Percentiles rank a stretch among this genome's conserved stretches.
These are phyloP conservation scores for Colletes collaris DNA, from an alignment of 2,888 invertebrate species.

Conservation along the genomic window DNA sequence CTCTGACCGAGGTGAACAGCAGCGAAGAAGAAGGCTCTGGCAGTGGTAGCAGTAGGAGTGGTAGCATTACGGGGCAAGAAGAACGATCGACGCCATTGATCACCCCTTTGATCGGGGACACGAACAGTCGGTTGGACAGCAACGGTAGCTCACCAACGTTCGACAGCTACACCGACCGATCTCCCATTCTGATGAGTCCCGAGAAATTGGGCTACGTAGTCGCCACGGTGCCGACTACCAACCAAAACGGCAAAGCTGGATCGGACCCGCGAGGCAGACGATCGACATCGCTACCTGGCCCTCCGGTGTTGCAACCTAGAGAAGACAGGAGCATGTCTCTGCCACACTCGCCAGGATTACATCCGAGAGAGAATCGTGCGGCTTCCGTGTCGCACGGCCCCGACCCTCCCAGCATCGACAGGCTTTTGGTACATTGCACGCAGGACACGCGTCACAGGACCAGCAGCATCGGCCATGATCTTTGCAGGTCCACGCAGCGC, in stretches of 20 bases:
- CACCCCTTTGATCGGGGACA: slow-evolving; percentile 79
- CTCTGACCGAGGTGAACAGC: slow-evolving; percentile 77
- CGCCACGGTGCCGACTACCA: slow-evolving; percentile 66
- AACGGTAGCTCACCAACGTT: slow-evolving; percentile 77
- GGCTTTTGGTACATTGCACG: slow-evolving; percentile 49
- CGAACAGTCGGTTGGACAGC: slow-evolving; percentile 76
- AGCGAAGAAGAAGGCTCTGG: slow-evolving; percentile 78
- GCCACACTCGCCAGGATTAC: slow-evolving; percentile 77
- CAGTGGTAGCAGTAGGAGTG: slow-evolving; percentile 77
- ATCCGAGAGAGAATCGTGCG: slow-evolving; percentile 72
- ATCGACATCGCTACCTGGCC: slow-evolving; percentile 78
- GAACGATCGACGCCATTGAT: slow-evolving; percentile 79
- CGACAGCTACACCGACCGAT: slow-evolving; percentile 77
- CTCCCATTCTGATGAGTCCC: slow-evolving; percentile 78
- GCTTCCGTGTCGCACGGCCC: slow-evolving; percentile 65
- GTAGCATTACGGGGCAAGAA: slow-evolving; percentile 80
- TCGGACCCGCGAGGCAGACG: slow-evolving; percentile 78
- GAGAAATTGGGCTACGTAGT: slow-evolving; percentile 76
- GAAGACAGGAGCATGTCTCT: slow-evolving; percentile 80
- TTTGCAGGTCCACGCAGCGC: slow-evolving; percentile 55
- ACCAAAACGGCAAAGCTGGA: slow-evolving; percentile 53
- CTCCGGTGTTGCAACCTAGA: slow-evolving; percentile 72
- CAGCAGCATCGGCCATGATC: slow-evolving; percentile 75
- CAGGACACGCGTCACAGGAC: slow-evolving; percentile 75
- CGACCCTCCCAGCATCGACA: slow-evolving; percentile 69